Evolutionary conservation across 2,888 invertebrate genomes (phyloP).

Genomic region (Allolobophora icterica): DNA sequence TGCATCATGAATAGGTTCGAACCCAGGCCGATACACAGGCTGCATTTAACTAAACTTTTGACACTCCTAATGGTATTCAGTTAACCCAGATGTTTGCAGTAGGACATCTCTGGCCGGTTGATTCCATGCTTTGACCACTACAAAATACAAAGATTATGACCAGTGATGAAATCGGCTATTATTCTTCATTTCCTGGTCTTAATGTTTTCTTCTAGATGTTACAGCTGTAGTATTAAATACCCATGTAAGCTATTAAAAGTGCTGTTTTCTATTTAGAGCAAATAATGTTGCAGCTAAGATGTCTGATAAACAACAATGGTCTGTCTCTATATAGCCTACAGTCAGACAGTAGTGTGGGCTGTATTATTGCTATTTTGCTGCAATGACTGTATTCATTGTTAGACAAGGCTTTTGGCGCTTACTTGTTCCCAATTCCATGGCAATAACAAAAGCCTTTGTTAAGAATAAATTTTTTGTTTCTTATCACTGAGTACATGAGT

Average conservation of each 20-base stretch:
- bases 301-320: not conserved
- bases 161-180: not conserved
- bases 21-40: too few species aligned
- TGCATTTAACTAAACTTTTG: too few species aligned
- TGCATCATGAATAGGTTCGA: too few species aligned
- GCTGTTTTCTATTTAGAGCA: not conserved
- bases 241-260: too few species aligned
- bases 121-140: too few species aligned
- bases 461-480: not conserved
- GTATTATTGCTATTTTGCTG: not conserved
- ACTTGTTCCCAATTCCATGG: not conserved
- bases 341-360: not conserved
- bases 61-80: too few species aligned
- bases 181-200: too few species aligned
- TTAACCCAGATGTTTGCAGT: too few species aligned
- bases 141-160: too few species aligned
- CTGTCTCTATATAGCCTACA: not conserved
- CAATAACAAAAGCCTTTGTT: slow-evolving; percentile 5
- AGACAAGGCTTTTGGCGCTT: not conserved
- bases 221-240: too few species aligned
- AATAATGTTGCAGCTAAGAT: not conserved
- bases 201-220: not conserved
- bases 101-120: too few species aligned
- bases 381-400: not conserved
- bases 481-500: not conserved